Base-by-base conservation (phyloP, 2,797 vertebrate genomes). In the Leptoclinus maculatus region DNA sequence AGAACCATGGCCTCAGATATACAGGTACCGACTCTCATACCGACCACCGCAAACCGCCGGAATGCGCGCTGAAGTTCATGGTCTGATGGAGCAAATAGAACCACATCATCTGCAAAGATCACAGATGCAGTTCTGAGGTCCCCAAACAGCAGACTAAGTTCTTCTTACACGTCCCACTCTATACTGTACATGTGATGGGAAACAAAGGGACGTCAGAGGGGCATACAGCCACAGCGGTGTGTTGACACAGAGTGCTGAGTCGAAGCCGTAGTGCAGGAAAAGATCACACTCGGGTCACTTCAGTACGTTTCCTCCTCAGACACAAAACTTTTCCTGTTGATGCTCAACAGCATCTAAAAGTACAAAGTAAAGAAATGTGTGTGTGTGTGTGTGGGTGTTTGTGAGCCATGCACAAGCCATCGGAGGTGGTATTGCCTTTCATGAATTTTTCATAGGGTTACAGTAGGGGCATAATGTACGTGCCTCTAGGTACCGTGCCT, bases 371-470 rank as follows among this genome's bases (percentile, higher is more conserved):
- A 36, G 34, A 36, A 36, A 9, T 7, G 34, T 9, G 34, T 36
- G 34, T 36, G 8, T 36, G 34, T 34, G 29, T 45, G 32, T 54
- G 56, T 69, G 51, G 56, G 43, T 66, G 11, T 66, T 32, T 34
- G 29, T 58, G 54, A 45, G 10, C 12, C 36, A 21, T 63, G 45
- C 25, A 45, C 51, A 39, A 43, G 58, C 63, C 9, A 36, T 47
- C 14, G 59, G 58, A 56, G 62, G 56, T 58, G 25, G 71, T n/a
- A 34, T 9, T 58, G 51, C 27, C 29, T 39, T 69, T 45, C 10
- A 82, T 85, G 62, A 67, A 76, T 88, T 79, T 86, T 89, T 88
- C 32, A 86, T 83, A 23, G 51, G 59, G 65, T 36, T 59, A 41
- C 23, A 54, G 41, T 47, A 29, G 21, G 63, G 51, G 57, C 60